Evolutionary conservation across 2,797 vertebrate genomes (phyloP).

Genomic region (Eulemur coronatus): DNA sequence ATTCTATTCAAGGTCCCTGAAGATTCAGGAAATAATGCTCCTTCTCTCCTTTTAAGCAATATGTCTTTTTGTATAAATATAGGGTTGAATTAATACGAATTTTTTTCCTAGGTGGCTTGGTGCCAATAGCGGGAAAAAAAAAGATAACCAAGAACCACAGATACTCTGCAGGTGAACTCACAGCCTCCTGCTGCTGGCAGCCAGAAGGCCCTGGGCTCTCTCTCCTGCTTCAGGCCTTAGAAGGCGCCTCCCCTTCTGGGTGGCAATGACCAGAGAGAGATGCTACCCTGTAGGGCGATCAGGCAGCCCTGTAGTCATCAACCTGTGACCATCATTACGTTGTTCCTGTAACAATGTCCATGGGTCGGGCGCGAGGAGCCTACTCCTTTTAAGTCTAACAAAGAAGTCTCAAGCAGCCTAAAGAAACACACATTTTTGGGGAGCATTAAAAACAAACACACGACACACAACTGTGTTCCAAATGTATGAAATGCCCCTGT

Average conservation of each 20-base stretch:
- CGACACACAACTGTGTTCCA: background rate
- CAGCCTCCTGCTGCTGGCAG: background rate
- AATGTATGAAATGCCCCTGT: background rate
- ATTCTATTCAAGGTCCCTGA: background rate
- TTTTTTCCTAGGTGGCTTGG: background rate
- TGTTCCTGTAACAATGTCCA: background rate
- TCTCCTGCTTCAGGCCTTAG: background rate
- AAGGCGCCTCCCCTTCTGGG: slow-evolving; percentile 24
- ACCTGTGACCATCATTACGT: background rate
- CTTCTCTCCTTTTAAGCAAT: background rate
- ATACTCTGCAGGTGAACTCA: background rate
- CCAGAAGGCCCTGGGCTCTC: background rate
- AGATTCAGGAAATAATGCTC: background rate
- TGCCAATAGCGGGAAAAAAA: background rate
- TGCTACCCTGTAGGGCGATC: background rate
- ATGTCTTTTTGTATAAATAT: background rate
- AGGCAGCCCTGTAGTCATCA: background rate
- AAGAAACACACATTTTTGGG: slow-evolving; percentile 67
- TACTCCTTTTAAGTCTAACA: slow-evolving; percentile 62
- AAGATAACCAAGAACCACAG: background rate
- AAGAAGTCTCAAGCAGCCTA: slow-evolving; percentile 47
- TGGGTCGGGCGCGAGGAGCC: background rate
- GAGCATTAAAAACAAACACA: slow-evolving; percentile 54
- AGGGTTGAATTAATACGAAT: background rate
- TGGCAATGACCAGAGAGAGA: background rate